Conservation (phyloP, 2,888 invertebrate genomes). For the Venusia cambrica region DNA sequence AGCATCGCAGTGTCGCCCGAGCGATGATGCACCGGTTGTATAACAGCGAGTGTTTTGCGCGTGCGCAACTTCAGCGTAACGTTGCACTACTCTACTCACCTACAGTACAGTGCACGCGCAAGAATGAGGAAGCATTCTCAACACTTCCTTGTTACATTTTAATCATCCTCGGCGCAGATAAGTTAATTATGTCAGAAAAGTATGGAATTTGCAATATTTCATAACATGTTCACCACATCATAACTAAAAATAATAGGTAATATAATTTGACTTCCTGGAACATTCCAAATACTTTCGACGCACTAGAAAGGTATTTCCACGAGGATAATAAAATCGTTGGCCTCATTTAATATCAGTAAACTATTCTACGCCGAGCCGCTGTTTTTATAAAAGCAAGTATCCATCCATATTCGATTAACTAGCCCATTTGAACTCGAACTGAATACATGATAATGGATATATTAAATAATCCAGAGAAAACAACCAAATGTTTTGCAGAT, state of each 20-base stretch:
- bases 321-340: conserved; percentile 17
- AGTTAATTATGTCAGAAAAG: conserved; percentile 26
- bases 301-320: conserved; percentile 10
- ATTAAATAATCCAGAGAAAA: too few relatives aligned
- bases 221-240: too few relatives aligned
- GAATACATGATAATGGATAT: conserved; percentile 55
- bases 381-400: conserved; percentile 37
- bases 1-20: conserved; percentile 52
- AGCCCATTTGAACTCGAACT: conserved; percentile 58
- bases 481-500: too few relatives aligned
- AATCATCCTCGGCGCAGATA: conserved; percentile 48
- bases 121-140: conserved; percentile 65
- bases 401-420: conserved; percentile 49
- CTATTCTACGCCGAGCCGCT: conserved; percentile 41
- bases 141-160: conserved; percentile 70
- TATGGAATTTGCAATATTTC: conserved; percentile 5
- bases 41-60: conserved; percentile 45
- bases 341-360: conserved; percentile 27
- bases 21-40: conserved; percentile 47
- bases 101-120: conserved; percentile 55
- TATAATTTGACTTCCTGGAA: too few relatives aligned
- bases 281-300: conserved; percentile 8
- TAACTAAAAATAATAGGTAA: too few relatives aligned
- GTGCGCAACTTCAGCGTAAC: conserved; percentile 43
- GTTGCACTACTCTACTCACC: conserved; percentile 61